These are phyloP conservation scores for Bujurquina vittata DNA, from an alignment of 2,113 vertebrate genomes.

Conservation along the genomic window DNA sequence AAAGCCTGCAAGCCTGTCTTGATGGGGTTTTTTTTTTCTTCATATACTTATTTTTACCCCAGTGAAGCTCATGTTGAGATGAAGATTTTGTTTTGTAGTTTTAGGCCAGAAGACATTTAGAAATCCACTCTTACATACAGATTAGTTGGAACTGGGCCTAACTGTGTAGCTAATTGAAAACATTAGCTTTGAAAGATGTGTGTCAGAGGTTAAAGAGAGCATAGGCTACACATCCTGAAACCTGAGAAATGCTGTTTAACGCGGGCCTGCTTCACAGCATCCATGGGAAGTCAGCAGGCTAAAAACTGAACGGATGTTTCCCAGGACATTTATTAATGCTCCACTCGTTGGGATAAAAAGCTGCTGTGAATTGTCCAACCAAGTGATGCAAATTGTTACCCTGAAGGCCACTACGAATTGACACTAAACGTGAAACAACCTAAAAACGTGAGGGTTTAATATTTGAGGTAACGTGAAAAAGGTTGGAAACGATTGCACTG, in stretches of 20 bases:
- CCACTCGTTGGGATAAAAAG: not conserved
- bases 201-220: not conserved
- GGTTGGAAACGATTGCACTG: not conserved
- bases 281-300: too few species aligned
- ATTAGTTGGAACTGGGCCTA: not conserved
- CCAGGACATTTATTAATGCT: not conserved
- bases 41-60: accelerated
- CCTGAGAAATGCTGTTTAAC: not conserved
- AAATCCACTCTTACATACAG: not conserved
- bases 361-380: not conserved
- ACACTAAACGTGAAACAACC: not conserved
- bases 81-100: not conserved
- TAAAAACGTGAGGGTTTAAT: not conserved
- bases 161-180: not conserved
- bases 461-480: not conserved
- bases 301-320: too few species aligned
- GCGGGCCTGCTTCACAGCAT: too few species aligned
- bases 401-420: not conserved
- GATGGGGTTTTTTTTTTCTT: too few species aligned
- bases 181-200: not conserved
- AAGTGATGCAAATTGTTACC: not conserved
- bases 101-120: not conserved
- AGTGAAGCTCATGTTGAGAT: not conserved
- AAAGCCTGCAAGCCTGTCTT: not conserved
- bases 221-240: not conserved